Conservation (phyloP, 1,140 invertebrate genomes). For the Melanaphis sacchari region DNA sequence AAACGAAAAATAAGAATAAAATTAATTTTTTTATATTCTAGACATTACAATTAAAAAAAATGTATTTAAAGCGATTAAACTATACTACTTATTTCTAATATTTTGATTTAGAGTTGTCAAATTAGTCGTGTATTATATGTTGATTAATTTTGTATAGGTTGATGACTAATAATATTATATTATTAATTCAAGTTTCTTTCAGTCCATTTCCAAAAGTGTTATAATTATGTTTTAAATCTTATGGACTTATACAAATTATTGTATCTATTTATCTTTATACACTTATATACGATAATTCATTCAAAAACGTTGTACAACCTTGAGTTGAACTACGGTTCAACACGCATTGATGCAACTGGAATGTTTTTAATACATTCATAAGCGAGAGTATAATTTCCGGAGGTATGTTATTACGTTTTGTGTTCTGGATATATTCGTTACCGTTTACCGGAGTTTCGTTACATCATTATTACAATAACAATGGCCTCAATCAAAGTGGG, state of each 20-base stretch:
- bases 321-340: constrained; percentile 1
- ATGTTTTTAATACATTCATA: constrained; percentile 33
- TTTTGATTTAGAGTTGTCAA: neutral
- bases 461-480: constrained; percentile 34
- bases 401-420: constrained; percentile 38
- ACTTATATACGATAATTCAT: neutral
- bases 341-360: constrained; percentile 29
- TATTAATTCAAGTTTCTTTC: neutral
- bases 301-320: constrained; percentile 25
- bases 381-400: constrained; percentile 47
- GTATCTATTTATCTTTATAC: neutral
- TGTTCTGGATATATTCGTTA: constrained; percentile 30
- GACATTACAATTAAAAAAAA: neutral
- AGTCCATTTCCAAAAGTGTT: neutral
- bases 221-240: neutral
- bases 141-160: neutral
- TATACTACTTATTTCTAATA: neutral
- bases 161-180: neutral
- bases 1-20: neutral
- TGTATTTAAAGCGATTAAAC: neutral
- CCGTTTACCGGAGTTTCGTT: constrained; percentile 30
- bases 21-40: neutral
- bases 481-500: constrained; percentile 37
- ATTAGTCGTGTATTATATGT: neutral
- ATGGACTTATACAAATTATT: neutral